phyloP scores from a whole-genome alignment of 2,113 vertebrate species.

The Struthidea cinerea region DNA sequence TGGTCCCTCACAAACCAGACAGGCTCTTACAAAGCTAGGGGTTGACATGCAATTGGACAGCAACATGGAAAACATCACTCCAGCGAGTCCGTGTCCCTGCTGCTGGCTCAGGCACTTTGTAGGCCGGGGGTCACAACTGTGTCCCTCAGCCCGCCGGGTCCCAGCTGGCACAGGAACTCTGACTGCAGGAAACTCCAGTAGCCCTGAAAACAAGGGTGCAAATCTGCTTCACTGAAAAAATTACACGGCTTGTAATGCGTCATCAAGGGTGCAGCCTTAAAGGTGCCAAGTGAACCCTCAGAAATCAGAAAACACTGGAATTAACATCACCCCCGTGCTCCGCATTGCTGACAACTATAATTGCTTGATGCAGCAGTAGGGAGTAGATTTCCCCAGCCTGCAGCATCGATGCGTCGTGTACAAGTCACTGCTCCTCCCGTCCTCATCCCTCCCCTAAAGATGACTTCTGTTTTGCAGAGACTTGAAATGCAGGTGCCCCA shows the following conservation, averaged over 20 bases:
- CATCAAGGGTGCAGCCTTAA: not conserved
- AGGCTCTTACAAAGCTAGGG: not conserved
- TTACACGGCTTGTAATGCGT: fast-evolving
- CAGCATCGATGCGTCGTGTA: not conserved
- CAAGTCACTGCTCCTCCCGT: not conserved
- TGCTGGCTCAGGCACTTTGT: not conserved
- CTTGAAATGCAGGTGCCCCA: not conserved
- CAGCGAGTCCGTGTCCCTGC: not conserved
- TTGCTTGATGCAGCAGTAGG: not conserved
- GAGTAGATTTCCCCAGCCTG: not conserved
- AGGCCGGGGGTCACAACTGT: not conserved
- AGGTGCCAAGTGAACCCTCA: not conserved
- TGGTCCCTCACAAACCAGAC: not conserved
- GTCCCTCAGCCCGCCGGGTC: fast-evolving
- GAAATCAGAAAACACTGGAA: not conserved
- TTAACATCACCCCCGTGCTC: not conserved
- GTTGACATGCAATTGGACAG: fast-evolving
- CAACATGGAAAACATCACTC: not conserved
- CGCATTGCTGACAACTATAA: fast-evolving
- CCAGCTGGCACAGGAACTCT: not conserved
- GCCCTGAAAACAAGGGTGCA: not conserved
- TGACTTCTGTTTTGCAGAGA: not conserved
- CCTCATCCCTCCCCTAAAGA: not conserved
- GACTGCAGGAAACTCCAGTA: not conserved
- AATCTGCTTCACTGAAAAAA: not conserved